A percentile compares a stretch with the other conserved stretches of the same genome.
These are phyloP conservation scores for Sinocyclocheilus anophthalmus DNA, from an alignment of 2,113 vertebrate species.

Conservation along the genomic window DNA sequence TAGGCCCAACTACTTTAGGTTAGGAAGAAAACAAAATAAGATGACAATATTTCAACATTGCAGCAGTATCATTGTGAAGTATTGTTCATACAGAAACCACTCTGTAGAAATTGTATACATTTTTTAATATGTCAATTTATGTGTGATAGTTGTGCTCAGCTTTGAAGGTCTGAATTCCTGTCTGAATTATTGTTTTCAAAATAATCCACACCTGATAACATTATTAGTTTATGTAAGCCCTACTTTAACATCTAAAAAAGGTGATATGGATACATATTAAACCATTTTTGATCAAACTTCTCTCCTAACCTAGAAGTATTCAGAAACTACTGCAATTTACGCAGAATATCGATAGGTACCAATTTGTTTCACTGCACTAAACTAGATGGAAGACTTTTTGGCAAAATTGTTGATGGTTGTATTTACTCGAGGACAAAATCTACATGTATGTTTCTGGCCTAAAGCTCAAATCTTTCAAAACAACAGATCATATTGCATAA, in stretches of 20 bases:
- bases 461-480: constrained; percentile 5
- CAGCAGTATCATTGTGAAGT: not conserved
- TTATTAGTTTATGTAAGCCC: not conserved
- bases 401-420: not conserved
- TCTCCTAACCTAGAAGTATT: not conserved
- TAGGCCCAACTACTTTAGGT: not conserved
- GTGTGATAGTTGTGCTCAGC: not conserved
- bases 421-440: not conserved
- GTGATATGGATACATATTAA: not conserved
- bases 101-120: not conserved
- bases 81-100: not conserved
- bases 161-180: not conserved
- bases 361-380: not conserved
- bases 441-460: constrained; percentile 1
- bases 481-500: constrained; percentile 33
- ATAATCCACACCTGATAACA: not conserved
- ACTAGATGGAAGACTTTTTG: not conserved
- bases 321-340: not conserved
- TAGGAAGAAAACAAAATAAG: not conserved
- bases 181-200: not conserved
- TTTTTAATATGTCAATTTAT: not conserved
- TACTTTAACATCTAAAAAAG: not conserved
- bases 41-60: not conserved
- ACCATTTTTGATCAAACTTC: not conserved
- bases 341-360: not conserved